These are phyloP conservation scores for Notolepis coatsorum DNA, from an alignment of 2,797 vertebrate genomes.

Conservation along the genomic window DNA sequence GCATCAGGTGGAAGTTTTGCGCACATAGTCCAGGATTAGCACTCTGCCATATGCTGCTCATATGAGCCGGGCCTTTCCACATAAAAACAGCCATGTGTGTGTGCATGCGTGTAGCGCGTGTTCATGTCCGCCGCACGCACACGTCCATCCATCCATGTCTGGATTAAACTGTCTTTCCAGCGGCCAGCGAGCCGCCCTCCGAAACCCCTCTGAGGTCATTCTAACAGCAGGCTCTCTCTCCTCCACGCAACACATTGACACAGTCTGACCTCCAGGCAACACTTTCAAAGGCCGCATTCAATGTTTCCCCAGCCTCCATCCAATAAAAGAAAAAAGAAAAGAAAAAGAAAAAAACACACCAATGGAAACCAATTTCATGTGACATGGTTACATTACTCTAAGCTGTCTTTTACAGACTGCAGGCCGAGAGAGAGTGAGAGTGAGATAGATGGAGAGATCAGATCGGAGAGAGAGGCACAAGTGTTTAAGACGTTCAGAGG, in stretches of 20 bases:
- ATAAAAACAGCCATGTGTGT: constrained; percentile 50
- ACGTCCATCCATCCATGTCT: not conserved
- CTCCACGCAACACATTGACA: no score
- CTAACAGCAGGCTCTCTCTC: not conserved
- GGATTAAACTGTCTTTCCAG: not conserved
- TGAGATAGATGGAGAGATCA: constrained; percentile 11
- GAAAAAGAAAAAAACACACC: no score
- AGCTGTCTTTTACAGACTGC: constrained; percentile 7
- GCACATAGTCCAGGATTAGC: constrained; percentile 41
- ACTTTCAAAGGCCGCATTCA: not conserved
- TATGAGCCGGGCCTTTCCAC: constrained; percentile 41
- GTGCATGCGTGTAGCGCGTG: not conserved
- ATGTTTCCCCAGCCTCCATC: not conserved
- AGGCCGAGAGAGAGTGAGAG: not conserved
- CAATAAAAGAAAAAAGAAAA: not conserved
- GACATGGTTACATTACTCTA: constrained; percentile 4
- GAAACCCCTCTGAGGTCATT: not conserved
- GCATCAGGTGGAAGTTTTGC: constrained; percentile 31
- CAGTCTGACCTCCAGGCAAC: not conserved
- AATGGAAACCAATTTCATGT: not conserved
- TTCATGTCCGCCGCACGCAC: not conserved
- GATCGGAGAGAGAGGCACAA: constrained; percentile 23
- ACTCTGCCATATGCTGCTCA: constrained; percentile 38
- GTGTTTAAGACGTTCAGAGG: constrained; percentile 3
- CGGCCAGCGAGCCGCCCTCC: not conserved